Percentiles rank a stretch among this genome's conserved stretches.
Conservation (phyloP, 2,113 vertebrate genomes). For the Trogon melanurus region DNA sequence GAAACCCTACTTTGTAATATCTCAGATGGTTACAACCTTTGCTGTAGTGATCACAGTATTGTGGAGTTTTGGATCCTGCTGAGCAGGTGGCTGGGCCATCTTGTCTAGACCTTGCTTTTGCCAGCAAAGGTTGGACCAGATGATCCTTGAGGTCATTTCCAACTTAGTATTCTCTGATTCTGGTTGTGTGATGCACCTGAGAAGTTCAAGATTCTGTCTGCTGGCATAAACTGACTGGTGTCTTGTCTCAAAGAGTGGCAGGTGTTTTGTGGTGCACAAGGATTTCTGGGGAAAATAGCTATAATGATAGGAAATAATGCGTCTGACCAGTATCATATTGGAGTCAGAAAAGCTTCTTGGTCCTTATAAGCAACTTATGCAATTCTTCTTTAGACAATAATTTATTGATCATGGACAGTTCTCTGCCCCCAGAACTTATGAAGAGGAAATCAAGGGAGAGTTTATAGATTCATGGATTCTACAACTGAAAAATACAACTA, state of each 20-base stretch:
- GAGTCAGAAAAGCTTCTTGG: not conserved
- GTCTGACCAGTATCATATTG: not conserved
- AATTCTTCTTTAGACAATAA: not conserved
- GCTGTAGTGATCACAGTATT: no score
- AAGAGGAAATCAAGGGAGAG: not conserved
- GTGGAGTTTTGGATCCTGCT: no score
- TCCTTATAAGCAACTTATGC: rapidly evolving
- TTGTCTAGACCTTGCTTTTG: no score
- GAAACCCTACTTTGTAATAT: no score
- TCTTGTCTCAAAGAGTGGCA: not conserved
- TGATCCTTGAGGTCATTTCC: no score
- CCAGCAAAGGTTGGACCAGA: no score
- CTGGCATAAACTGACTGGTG: not conserved
- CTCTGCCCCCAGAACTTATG: not conserved
- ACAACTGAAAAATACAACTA: not conserved
- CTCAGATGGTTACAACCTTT: no score
- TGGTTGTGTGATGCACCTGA: not conserved
- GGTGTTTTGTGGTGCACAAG: not conserved
- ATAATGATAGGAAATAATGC: not conserved
- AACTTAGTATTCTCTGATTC: no score
- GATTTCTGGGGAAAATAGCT: not conserved
- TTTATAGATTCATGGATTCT: rapidly evolving
- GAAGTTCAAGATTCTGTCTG: not conserved
- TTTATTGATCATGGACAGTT: not conserved
- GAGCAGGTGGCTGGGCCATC: no score